Evolutionary conservation across 2,113 vertebrate species (phyloP).

Genomic region (Microtus ochrogaster): DNA sequence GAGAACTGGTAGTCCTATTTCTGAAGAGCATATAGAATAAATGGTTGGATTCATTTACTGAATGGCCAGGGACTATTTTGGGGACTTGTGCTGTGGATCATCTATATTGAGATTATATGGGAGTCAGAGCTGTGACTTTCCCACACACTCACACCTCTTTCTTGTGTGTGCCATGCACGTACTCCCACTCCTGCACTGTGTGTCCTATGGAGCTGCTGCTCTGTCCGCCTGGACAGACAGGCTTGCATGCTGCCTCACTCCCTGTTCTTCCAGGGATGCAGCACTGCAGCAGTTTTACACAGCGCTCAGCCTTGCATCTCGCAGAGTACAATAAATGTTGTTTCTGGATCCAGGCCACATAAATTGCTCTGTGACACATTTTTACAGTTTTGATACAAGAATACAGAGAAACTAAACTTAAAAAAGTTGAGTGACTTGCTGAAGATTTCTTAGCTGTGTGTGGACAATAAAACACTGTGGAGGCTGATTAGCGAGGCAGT

Average conservation of each 20-base stretch:
- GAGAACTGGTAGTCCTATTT: not conserved
- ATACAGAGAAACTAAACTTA: conserved; percentile 29
- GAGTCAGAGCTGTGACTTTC: not conserved
- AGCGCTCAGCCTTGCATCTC: not conserved
- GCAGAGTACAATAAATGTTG: not conserved
- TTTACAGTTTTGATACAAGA: not conserved
- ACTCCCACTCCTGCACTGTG: not conserved
- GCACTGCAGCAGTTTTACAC: not conserved
- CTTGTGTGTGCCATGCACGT: not conserved
- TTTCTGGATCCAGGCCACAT: not conserved
- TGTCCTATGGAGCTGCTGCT: not conserved
- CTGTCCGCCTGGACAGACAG: not conserved
- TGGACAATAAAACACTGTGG: not conserved
- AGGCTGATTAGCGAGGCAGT: not conserved
- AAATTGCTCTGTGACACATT: not conserved
- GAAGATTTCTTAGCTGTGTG: not conserved
- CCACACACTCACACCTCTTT: not conserved
- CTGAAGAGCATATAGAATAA: not conserved
- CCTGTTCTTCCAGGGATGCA: not conserved
- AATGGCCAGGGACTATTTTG: not conserved
- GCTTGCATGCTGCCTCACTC: not conserved
- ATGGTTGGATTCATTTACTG: not conserved
- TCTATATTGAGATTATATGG: not conserved
- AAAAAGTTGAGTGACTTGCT: not conserved
- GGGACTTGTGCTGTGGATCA: not conserved